A percentile compares a stretch with the other conserved stretches of the same genome.
Conservation (phyloP, 2,113 vertebrate genomes). For the Megaceryle torquata region DNA sequence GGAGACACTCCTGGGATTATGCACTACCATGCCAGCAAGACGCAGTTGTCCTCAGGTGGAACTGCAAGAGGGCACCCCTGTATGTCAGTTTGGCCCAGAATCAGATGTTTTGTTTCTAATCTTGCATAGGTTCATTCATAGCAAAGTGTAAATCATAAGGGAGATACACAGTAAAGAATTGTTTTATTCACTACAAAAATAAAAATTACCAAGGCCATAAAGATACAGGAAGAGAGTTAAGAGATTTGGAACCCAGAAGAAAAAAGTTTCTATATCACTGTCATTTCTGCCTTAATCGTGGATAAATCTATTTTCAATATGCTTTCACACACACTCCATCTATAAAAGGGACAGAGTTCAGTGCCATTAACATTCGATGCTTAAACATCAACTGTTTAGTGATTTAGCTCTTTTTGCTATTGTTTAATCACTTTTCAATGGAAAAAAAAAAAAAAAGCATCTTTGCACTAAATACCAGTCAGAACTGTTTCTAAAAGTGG, state of each 20-base stretch:
- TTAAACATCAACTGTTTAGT: neutral
- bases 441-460: neutral
- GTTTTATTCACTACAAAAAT: neutral
- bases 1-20: neutral
- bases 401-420: neutral
- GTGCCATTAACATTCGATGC: neutral
- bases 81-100: neutral
- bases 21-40: neutral
- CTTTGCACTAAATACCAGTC: neutral
- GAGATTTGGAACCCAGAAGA: neutral
- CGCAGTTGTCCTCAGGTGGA: neutral
- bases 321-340: neutral
- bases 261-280: neutral
- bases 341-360: neutral
- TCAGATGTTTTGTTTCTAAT: neutral
- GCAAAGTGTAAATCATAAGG: neutral
- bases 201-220: neutral
- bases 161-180: neutral
- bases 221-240: neutral
- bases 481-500: neutral
- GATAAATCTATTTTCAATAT: neutral
- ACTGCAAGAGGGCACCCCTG: neutral
- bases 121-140: neutral
- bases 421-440: neutral
- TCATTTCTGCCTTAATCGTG: neutral